These are phyloP conservation scores for Thryonomys swinderianus DNA, from an alignment of 2,113 vertebrate species.

Conservation along the genomic window DNA sequence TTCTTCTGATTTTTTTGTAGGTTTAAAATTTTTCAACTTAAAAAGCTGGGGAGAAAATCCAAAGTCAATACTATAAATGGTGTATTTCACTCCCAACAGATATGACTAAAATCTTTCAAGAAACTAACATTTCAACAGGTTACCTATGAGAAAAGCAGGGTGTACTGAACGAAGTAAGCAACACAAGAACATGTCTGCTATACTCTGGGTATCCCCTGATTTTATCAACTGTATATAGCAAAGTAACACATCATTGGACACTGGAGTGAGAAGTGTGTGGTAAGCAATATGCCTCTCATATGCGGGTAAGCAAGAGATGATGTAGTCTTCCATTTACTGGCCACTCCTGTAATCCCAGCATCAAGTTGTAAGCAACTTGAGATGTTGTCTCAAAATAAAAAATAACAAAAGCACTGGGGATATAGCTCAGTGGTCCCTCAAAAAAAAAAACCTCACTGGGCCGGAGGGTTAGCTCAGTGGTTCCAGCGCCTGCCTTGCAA, in stretches of 20 bases:
- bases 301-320: neutral
- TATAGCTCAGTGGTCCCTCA: neutral
- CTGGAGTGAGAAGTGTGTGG: neutral
- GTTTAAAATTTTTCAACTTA: neutral
- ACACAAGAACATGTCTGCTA: neutral
- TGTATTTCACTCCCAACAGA: slow-evolving; percentile 8
- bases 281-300: neutral
- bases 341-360: neutral
- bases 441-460: too few species aligned
- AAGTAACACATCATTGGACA: neutral
- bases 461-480: too few species aligned
- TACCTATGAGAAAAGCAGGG: neutral
- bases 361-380: neutral
- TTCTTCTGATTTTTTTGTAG: neutral
- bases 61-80: slow-evolving; percentile 11
- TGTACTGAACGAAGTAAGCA: neutral
- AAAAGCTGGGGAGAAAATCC: neutral
- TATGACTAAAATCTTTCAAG: neutral
- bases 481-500: too few species aligned
- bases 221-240: neutral
- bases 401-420: neutral
- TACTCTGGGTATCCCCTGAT: neutral
- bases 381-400: neutral
- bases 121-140: neutral
- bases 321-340: neutral